Evolutionary conservation across 2,797 vertebrate species (phyloP).

Genomic region (Sebastiscus tertius): DNA sequence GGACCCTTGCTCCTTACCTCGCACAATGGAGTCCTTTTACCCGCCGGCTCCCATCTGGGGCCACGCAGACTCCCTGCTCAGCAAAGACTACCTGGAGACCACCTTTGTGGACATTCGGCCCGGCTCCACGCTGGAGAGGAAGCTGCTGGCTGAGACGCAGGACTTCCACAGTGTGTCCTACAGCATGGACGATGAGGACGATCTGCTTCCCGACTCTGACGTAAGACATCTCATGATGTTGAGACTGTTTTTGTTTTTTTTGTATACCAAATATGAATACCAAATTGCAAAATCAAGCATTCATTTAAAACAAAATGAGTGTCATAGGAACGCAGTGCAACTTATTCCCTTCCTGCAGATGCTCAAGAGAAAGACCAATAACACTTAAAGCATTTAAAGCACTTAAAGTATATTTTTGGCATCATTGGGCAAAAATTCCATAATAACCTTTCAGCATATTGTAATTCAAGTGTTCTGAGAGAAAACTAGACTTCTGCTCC

Average conservation of each 20-base stretch:
- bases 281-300: background rate
- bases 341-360: background rate
- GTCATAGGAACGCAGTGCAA: too few relatives aligned
- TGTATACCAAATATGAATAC: background rate
- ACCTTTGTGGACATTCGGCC: slow-evolving; percentile 85
- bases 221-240: slow-evolving; percentile 56
- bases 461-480: too few relatives aligned
- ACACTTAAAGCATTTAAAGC: background rate
- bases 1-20: slow-evolving; percentile 83
- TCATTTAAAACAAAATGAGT: background rate
- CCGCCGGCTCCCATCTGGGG: slow-evolving; percentile 81
- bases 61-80: slow-evolving; percentile 77
- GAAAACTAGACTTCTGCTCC: too few relatives aligned
- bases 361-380: background rate
- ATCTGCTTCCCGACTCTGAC: slow-evolving; percentile 85
- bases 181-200: slow-evolving; percentile 86
- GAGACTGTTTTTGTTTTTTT: background rate
- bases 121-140: slow-evolving; percentile 79
- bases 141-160: slow-evolving; percentile 82
- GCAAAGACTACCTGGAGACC: slow-evolving; percentile 88
- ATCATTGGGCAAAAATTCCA: too few relatives aligned
- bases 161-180: slow-evolving; percentile 85
- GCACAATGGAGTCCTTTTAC: slow-evolving; percentile 79
- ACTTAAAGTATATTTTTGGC: too few relatives aligned
- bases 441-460: too few relatives aligned